phyloP scores from a whole-genome alignment of 2,888 invertebrate genomes.

The Fabriciana adippe region DNA sequence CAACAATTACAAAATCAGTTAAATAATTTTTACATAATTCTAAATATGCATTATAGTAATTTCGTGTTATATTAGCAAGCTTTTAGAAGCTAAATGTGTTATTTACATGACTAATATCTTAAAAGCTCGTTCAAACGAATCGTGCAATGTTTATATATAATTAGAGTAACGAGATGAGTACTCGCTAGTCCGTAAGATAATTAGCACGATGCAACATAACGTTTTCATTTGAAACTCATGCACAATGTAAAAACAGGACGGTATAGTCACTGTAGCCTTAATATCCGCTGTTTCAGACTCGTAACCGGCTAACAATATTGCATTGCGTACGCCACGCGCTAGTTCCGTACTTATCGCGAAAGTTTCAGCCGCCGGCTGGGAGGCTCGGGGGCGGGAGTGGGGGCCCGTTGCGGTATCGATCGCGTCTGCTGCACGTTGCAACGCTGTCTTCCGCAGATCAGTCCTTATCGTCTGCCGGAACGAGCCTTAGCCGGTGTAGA shows the following conservation, averaged over 20 bases:
- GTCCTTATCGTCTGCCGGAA: constrained; percentile 76
- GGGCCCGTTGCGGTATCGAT: constrained; percentile 76
- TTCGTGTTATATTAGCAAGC: too few species aligned
- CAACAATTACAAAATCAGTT: too few species aligned
- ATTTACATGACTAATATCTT: neutral
- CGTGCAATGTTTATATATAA: constrained; percentile 22
- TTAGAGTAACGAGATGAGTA: constrained; percentile 18
- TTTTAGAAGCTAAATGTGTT: neutral
- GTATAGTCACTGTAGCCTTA: constrained; percentile 73
- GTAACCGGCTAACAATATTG: constrained; percentile 81
- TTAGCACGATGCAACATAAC: constrained; percentile 59
- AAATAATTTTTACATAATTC: too few species aligned
- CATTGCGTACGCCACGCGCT: constrained; percentile 81
- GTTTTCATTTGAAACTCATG: constrained; percentile 69
- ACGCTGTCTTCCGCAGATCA: constrained; percentile 81
- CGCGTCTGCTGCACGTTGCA: constrained; percentile 78
- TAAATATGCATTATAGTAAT: too few species aligned
- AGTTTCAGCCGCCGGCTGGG: constrained; percentile 68
- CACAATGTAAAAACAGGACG: constrained; percentile 74
- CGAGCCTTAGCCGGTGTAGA: constrained; percentile 57
- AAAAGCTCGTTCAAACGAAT: constrained; percentile 7
- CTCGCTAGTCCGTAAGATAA: constrained; percentile 22
- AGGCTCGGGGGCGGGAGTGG: constrained; percentile 42
- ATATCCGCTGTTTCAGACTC: constrained; percentile 80
- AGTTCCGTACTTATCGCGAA: constrained; percentile 81